phyloP scores from a whole-genome alignment of 2,113 vertebrate species.

The Anolis sagrei region DNA sequence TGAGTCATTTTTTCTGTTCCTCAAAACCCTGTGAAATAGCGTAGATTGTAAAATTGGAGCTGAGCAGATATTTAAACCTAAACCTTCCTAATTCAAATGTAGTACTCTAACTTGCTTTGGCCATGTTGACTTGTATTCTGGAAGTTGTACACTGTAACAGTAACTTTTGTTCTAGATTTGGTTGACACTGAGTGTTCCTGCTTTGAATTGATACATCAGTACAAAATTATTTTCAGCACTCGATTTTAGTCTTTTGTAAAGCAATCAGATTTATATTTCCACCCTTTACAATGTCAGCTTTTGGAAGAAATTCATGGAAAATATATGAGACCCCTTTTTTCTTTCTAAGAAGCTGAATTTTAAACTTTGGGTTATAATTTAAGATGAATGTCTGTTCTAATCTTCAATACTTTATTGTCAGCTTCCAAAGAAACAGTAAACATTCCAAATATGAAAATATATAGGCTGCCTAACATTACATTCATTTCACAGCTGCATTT shows the following conservation, averaged over 20 bases:
- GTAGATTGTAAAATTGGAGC: no score
- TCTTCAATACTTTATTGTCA: slow-evolving; percentile 11
- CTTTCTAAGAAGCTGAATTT: neutral
- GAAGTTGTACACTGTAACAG: no score
- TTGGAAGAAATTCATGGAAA: neutral
- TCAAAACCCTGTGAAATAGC: neutral
- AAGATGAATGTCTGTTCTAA: slow-evolving; percentile 13
- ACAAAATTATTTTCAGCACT: neutral
- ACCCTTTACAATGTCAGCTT: neutral
- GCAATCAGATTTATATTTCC: neutral
- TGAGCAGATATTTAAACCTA: neutral
- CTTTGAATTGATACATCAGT: neutral
- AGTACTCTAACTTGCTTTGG: neutral
- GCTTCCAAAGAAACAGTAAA: slow-evolving; percentile 24
- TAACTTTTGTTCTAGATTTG: neutral
- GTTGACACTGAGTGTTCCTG: neutral
- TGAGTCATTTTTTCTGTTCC: neutral
- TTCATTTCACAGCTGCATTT: neutral
- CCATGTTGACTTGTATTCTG: no score
- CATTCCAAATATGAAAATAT: slow-evolving; percentile 28
- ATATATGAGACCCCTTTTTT: neutral
- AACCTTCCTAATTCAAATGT: neutral
- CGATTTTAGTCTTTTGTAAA: neutral
- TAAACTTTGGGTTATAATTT: slow-evolving; percentile 3
- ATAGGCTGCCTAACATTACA: slow-evolving; percentile 12